Base-by-base conservation (phyloP, 92 coral and sea anemone species). In the Porites evermanni region DNA sequence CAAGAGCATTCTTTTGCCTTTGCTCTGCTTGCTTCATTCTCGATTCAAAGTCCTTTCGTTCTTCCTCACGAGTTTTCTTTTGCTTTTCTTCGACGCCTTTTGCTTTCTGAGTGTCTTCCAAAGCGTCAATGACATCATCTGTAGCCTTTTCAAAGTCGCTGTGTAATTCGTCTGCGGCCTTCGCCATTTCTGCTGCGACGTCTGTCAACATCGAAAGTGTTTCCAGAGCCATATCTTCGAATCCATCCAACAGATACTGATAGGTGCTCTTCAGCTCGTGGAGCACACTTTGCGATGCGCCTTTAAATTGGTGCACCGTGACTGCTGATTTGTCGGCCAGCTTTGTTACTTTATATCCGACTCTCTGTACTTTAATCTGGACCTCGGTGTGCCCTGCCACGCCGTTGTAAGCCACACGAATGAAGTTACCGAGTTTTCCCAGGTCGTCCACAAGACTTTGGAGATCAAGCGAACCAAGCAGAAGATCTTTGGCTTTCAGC, bases 201-300 rank as follows among this genome's bases (percentile, higher is more conserved):
- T 24, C 71, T 20, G 89, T 70, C 78, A 88, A 78, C 2, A 69
- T 75, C 0, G 92, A 79, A 53, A 91, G 89, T 13, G 87, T 89
- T 63, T 83, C 94, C 16, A 91, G 77, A 23, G 94, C 94, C 94
- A 91, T 88, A 66, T 91, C 91, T 70, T 91, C 94, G 23, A 87
- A 65, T 50, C 94, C 94, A 68, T 91, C 94, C 32, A 88, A 75
- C 65, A 91, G 83, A 54, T 38, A 83, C 23, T 78, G 63, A 60
- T 88, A 88, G 56, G 91, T 82, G 58, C 88, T 78, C 77, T 91
- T 75, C 19, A 91, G 81, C 24, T 88, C 87, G 73, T 88, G 84
- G 53, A 91, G 89, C 12, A 91, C 92, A 29, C 67, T 73, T 51
- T 68, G 69, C 18, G 94, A 78, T n/a, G 94, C 83, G 59, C 70